Evolutionary conservation across 2,113 vertebrate genomes (phyloP), one percentile per base, ranked within the genome.

Genomic region (Anser cygnoides): DNA sequence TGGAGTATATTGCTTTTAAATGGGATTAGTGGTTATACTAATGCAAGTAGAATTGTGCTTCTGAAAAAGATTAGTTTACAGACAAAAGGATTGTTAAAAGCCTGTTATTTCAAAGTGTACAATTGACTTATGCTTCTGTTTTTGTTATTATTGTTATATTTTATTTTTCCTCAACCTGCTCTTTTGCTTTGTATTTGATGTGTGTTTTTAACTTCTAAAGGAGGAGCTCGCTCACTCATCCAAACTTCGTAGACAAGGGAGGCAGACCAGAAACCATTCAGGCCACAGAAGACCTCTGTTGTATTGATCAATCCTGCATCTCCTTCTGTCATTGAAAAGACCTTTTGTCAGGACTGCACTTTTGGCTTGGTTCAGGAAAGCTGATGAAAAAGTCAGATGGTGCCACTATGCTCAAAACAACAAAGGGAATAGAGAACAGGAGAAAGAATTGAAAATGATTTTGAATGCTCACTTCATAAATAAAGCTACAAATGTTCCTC

Each of bases 401-500:
- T 43, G 33, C 16, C 41, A 61, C 61, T 65, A 28, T 37, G 33
- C 26, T 74, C 83, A 44, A 82, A 92, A 95, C 37, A 94, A 87
- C n/a, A 81, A 81, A 94, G 19, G 25, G 43, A 85, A 67, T 1
- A 81, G 39, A 89, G 37, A 74, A 73, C 67, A 88, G 29, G 26
- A 86, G 29, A 84, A 84, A 80, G 33, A 44, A 88, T 2, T 90
- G 46, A 67, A 93, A 90, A 85, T 59, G 1, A 77, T 88, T 94
- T 91, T 87, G 75, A 91, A 91, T 72, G 52, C 18, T 96, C 57
- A 63, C 52, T 88, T 93, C 0, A 0, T 81, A 95, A 95, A 91
- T 86, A 95, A 93, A 90, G 29, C 39, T 88, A 87, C 33, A 84
- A 81, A 80, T 65, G 61, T 74, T 93, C 59, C 19, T 73, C 10